These are phyloP conservation scores for Ambastaia sidthimunki DNA, from an alignment of 2,797 vertebrate genomes.

Conservation along the genomic window DNA sequence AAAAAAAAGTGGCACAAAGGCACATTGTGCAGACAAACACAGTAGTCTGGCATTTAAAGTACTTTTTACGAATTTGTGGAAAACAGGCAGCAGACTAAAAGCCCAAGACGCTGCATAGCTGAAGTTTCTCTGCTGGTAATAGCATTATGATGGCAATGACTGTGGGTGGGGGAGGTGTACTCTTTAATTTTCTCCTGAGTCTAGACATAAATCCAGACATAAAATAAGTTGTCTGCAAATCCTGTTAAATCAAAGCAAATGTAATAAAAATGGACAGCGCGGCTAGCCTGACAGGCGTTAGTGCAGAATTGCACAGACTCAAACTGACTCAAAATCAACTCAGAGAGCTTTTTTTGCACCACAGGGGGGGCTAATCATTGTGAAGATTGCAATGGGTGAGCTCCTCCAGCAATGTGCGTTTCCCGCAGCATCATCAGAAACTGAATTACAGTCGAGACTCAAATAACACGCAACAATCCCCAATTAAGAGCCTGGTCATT, in stretches of 20 bases:
- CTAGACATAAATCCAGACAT: constrained; percentile 44
- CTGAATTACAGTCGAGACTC: constrained; percentile 36
- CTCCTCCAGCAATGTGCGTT: constrained; percentile 47
- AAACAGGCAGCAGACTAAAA: background rate
- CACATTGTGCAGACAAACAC: background rate
- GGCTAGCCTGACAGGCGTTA: constrained; percentile 39
- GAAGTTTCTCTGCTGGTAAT: constrained; percentile 39
- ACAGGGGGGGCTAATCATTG: constrained; percentile 45
- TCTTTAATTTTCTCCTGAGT: constrained; percentile 42
- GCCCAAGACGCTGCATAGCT: constrained; percentile 13
- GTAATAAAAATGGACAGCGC: constrained; percentile 41
- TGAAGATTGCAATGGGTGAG: constrained; percentile 41
- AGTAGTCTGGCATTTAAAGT: background rate
- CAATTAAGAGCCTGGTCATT: constrained; percentile 52
- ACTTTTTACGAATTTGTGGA: background rate
- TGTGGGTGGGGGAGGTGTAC: constrained; percentile 28
- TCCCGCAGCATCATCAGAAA: constrained; percentile 44
- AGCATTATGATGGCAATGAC: constrained; percentile 42
- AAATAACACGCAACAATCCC: constrained; percentile 27
- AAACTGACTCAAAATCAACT: constrained; percentile 51
- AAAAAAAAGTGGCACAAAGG: too few relatives aligned
- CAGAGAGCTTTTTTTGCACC: constrained; percentile 46
- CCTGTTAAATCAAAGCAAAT: constrained; percentile 57
- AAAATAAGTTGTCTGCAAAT: constrained; percentile 54
- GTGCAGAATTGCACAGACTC: constrained; percentile 39